Percentiles rank a stretch among this genome's conserved stretches.
Evolutionary conservation across 2,888 invertebrate species (phyloP).

Genomic region (Tiliacea aurago): DNA sequence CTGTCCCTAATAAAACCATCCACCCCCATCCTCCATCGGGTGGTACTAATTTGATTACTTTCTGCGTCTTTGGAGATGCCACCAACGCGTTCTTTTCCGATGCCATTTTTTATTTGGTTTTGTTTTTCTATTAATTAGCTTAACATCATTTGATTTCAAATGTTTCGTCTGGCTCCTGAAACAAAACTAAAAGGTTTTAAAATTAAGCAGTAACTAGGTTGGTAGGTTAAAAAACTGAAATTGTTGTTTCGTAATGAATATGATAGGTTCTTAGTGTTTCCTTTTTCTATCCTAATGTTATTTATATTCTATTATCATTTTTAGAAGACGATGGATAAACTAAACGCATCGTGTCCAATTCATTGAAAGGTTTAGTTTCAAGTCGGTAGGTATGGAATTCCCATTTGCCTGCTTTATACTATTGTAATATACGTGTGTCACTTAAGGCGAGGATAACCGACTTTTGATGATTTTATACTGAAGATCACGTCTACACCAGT

Average conservation of each 20-base stretch:
- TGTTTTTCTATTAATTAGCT: constrained; percentile 50
- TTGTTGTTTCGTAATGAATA: background rate
- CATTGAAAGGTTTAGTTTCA: background rate
- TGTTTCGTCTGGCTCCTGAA: constrained; percentile 42
- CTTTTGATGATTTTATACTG: too few relatives aligned
- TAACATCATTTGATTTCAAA: constrained; percentile 54
- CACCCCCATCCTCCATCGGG: constrained; percentile 95
- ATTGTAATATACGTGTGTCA: background rate
- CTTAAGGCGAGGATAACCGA: too few relatives aligned
- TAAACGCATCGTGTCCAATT: background rate
- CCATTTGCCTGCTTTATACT: background rate
- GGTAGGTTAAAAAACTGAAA: background rate
- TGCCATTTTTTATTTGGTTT: constrained; percentile 69
- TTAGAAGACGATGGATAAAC: too few relatives aligned
- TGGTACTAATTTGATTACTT: constrained; percentile 83
- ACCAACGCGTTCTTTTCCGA: constrained; percentile 76
- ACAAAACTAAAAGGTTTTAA: constrained; percentile 35
- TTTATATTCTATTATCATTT: background rate
- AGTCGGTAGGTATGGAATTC: background rate
- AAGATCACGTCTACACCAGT: too few relatives aligned
- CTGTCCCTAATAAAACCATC: constrained; percentile 92
- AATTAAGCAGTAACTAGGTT: too few relatives aligned
- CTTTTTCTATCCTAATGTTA: background rate
- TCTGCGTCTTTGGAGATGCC: constrained; percentile 73
- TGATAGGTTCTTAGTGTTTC: background rate